Evolutionary conservation across 2,113 vertebrate genomes (phyloP).

Genomic region (Haplotaxodon microlepis): DNA sequence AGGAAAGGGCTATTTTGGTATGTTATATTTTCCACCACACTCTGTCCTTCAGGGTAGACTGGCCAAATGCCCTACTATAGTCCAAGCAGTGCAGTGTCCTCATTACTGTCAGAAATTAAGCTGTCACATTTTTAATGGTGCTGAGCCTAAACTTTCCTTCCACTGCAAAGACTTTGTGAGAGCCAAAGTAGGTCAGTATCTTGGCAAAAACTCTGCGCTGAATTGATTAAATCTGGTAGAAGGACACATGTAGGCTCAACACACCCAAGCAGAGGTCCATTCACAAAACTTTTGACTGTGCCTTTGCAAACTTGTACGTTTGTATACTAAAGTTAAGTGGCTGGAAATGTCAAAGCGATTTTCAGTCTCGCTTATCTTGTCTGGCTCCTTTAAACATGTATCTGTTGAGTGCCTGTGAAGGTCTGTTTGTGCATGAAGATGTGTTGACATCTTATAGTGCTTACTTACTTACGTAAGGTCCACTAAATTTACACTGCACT

Average conservation of each 20-base stretch:
- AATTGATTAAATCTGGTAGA: neutral
- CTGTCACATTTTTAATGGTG: neutral
- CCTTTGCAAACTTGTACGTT: neutral
- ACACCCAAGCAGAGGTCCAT: neutral
- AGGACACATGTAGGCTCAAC: neutral
- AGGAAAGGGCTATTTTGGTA: constrained; percentile 19
- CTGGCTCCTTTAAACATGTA: neutral
- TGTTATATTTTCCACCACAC: constrained; percentile 12
- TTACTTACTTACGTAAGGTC: neutral
- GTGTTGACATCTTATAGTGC: neutral
- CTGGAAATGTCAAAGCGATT: neutral
- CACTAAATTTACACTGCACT: neutral
- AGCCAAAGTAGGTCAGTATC: neutral
- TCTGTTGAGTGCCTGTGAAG: neutral
- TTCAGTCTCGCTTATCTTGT: neutral
- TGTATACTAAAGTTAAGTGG: neutral
- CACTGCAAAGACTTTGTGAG: neutral
- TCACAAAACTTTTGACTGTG: neutral
- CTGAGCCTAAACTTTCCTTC: neutral
- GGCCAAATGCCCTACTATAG: constrained; percentile 4
- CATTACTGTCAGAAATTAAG: constrained; percentile 4
- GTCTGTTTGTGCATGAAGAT: neutral
- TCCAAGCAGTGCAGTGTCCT: constrained; percentile 4
- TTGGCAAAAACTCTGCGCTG: neutral
- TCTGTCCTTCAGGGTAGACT: neutral